These are phyloP conservation scores for Masticophis lateralis DNA, from an alignment of 2,797 vertebrate genomes.

Conservation along the genomic window DNA sequence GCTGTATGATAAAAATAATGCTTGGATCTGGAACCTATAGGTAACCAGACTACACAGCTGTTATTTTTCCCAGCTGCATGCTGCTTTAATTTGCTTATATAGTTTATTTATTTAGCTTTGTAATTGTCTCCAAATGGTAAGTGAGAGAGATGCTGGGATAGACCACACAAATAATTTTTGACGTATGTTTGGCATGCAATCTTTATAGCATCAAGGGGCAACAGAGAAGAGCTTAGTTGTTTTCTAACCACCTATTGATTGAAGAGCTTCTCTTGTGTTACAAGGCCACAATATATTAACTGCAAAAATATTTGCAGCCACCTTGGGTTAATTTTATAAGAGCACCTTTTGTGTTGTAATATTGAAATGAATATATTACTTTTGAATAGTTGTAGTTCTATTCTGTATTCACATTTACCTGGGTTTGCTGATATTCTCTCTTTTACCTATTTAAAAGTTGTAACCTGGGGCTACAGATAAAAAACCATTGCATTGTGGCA, in stretches of 20 bases:
- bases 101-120: conserved; percentile 11
- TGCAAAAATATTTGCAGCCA: not conserved
- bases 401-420: no score
- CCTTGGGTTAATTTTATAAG: not conserved
- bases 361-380: not conserved
- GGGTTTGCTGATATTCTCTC: not conserved
- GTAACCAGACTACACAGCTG: not conserved
- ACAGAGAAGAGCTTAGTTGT: not conserved
- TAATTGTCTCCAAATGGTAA: conserved; percentile 2
- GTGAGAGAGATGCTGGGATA: not conserved
- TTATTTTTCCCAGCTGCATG: not conserved
- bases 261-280: not conserved
- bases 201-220: not conserved
- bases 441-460: not conserved
- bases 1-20: not conserved
- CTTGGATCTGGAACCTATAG: not conserved
- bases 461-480: not conserved
- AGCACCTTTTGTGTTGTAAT: not conserved
- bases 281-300: not conserved
- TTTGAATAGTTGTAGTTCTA: not conserved
- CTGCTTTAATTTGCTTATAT: conserved; percentile 4
- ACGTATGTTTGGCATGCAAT: not conserved
- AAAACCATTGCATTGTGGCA: not conserved
- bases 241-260: not conserved
- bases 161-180: conserved; percentile 19